phyloP scores from a whole-genome alignment of 2,888 invertebrate genomes.

The Erynnis tages region DNA sequence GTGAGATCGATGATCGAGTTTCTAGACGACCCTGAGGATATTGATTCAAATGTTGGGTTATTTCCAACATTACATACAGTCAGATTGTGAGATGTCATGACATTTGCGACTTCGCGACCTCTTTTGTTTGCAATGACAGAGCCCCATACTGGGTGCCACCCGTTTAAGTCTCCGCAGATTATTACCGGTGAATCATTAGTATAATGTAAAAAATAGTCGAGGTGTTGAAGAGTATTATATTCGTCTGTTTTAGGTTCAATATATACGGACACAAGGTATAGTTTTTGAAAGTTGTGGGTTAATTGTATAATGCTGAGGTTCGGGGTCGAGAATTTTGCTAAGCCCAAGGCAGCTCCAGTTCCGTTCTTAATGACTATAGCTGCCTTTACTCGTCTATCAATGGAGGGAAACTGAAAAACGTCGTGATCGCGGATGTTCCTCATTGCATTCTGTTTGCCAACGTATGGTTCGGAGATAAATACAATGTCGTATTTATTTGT shows the following conservation, averaged over 20 bases:
- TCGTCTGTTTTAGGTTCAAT: constrained; percentile 28
- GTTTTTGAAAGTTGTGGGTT: not conserved
- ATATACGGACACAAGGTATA: constrained; percentile 24
- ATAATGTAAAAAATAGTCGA: constrained; percentile 17
- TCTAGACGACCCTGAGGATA: constrained; percentile 9
- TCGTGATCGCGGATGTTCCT: too few relatives aligned
- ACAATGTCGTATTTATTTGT: too few relatives aligned
- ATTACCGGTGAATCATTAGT: constrained; percentile 10
- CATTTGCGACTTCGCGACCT: constrained; percentile 7
- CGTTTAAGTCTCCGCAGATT: constrained; percentile 37
- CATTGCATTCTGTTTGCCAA: too few relatives aligned
- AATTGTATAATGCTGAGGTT: too few relatives aligned
- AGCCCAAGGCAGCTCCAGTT: too few relatives aligned
- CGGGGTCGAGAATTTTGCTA: too few relatives aligned
- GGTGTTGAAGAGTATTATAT: not conserved
- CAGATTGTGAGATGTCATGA: constrained; percentile 20
- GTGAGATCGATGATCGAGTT: constrained; percentile 30
- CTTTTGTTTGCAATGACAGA: constrained; percentile 22
- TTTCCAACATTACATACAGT: constrained; percentile 25
- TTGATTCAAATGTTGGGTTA: constrained; percentile 26
- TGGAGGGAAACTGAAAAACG: too few relatives aligned
- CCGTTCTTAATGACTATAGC: too few relatives aligned
- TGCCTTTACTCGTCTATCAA: too few relatives aligned
- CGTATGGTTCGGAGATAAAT: too few relatives aligned
- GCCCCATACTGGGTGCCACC: constrained; percentile 36